phyloP scores from a whole-genome alignment of 1,140 invertebrate species.

The Drosophila seguyi region DNA sequence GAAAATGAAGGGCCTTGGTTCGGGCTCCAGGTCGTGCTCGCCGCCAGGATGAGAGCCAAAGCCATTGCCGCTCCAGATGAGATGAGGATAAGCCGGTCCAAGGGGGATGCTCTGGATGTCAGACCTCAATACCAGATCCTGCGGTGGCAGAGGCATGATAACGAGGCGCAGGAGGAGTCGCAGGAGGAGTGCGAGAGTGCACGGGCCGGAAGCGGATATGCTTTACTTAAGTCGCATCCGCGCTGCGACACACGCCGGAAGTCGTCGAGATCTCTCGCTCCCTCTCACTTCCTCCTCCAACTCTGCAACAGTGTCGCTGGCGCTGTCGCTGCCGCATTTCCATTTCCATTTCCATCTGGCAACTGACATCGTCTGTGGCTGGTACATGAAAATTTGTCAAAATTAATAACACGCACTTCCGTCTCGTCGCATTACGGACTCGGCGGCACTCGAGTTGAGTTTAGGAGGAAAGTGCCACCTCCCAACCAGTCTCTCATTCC shows the following conservation, averaged over 20 bases:
- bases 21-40: slow-evolving; percentile 7
- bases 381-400: slow-evolving; percentile 83
- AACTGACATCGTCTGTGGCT: slow-evolving; percentile 51
- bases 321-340: slow-evolving; percentile 22
- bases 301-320: slow-evolving; percentile 5
- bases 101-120: slow-evolving; percentile 59
- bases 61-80: slow-evolving; percentile 71
- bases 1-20: slow-evolving; percentile 71
- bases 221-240: slow-evolving; percentile 83
- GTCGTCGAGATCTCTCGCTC: slow-evolving; percentile 61
- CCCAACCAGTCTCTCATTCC: neutral
- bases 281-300: neutral
- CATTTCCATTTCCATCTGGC: slow-evolving; percentile 47
- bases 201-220: slow-evolving; percentile 79
- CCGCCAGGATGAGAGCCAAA: slow-evolving; percentile 61
- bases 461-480: slow-evolving; percentile 29
- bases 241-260: slow-evolving; percentile 79
- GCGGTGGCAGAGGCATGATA: slow-evolving; percentile 26
- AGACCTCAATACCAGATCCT: slow-evolving; percentile 51
- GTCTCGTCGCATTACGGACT: slow-evolving; percentile 71
- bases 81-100: slow-evolving; percentile 37
- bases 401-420: slow-evolving; percentile 84
- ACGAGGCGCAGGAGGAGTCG: slow-evolving; percentile 3
- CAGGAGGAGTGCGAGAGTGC: slow-evolving; percentile 37
- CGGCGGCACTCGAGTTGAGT: slow-evolving; percentile 26